Conservation (phyloP, 2,797 vertebrate genomes). For the Vespertilio murinus region DNA sequence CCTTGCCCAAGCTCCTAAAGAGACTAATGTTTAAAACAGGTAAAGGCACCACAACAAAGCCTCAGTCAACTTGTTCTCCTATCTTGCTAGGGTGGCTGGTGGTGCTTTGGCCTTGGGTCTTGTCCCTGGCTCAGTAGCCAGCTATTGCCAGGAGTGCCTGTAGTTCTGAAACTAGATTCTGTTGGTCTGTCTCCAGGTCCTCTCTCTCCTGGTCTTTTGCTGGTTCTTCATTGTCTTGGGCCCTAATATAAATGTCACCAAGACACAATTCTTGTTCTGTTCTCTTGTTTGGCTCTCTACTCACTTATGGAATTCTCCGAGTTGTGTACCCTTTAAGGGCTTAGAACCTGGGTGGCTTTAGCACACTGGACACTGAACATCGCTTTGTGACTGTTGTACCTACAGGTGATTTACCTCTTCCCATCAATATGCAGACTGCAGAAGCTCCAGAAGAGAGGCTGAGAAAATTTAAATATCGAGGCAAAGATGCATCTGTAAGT, state of each 20-base stretch:
- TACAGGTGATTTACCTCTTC: background rate
- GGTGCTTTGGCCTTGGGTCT: background rate
- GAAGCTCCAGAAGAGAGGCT: constrained; percentile 79
- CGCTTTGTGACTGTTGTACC: background rate
- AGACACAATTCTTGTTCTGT: background rate
- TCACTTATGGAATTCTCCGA: background rate
- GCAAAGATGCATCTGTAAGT: constrained; percentile 90
- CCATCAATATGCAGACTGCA: constrained; percentile 84
- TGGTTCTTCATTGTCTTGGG: background rate
- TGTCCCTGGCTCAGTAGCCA: background rate
- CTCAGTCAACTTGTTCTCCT: background rate
- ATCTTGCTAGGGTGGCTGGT: background rate
- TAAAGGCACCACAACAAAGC: background rate
- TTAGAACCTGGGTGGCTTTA: background rate
- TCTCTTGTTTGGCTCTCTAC: background rate
- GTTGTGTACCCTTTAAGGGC: background rate
- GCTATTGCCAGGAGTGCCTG: background rate
- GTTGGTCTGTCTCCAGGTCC: background rate
- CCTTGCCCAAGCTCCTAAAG: background rate
- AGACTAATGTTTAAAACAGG: background rate
- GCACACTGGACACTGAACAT: background rate
- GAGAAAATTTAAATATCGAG: constrained; percentile 93
- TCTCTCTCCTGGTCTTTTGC: background rate
- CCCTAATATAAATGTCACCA: background rate
- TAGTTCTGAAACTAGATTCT: background rate